phyloP scores from a whole-genome alignment of 2,113 vertebrate species.

The Cynoglossus semilaevis region DNA sequence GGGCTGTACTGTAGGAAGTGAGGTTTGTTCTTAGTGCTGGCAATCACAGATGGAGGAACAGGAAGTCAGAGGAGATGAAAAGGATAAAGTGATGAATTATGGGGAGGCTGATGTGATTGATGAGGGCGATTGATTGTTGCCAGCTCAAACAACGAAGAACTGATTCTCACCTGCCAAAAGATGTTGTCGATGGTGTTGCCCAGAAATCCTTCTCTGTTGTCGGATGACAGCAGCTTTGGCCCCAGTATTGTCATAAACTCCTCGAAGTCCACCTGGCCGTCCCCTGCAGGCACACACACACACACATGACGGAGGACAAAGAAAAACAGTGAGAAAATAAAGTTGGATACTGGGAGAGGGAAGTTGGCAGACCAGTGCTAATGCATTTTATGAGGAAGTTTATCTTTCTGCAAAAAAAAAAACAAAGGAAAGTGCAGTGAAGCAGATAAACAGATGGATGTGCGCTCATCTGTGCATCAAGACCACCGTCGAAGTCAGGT shows the following conservation, averaged over 20 bases:
- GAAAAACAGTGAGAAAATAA: constrained; percentile 27
- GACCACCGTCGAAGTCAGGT: constrained; percentile 30
- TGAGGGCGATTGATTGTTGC: constrained; percentile 16
- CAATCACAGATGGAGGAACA: constrained; percentile 24
- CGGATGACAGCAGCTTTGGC: constrained; percentile 92
- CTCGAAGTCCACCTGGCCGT: constrained; percentile 98
- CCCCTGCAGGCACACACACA: constrained; percentile 75
- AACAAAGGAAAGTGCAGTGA: constrained; percentile 12
- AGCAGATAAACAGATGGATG: constrained; percentile 45
- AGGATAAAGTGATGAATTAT: constrained; percentile 30
- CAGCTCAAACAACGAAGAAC: constrained; percentile 8
- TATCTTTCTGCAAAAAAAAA: constrained; percentile 24
- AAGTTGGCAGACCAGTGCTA: constrained; percentile 14
- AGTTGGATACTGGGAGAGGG: neutral
- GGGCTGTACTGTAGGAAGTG: constrained; percentile 35
- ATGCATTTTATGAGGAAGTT: constrained; percentile 30
- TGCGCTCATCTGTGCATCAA: constrained; percentile 25
- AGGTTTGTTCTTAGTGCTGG: constrained; percentile 33
- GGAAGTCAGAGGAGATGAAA: constrained; percentile 11
- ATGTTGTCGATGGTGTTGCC: constrained; percentile 98
- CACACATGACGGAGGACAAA: constrained; percentile 1
- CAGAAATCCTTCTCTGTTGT: constrained; percentile 93
- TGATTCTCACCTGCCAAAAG: constrained; percentile 93
- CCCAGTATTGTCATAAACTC: constrained; percentile 99
- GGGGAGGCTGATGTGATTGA: neutral